These are phyloP conservation scores for Pagrus major DNA, from an alignment of 2,113 vertebrate genomes.

Conservation along the genomic window DNA sequence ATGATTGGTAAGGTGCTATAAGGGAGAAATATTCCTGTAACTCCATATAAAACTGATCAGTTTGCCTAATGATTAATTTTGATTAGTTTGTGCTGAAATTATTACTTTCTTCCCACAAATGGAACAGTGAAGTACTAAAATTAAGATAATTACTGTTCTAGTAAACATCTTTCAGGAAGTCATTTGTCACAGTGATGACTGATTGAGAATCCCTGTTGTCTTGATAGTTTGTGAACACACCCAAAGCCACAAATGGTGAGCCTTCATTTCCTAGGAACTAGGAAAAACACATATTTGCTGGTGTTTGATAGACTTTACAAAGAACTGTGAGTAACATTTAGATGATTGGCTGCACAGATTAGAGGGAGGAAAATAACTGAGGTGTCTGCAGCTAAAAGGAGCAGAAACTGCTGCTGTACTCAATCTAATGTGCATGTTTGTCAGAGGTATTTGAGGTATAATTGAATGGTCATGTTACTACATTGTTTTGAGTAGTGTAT, in stretches of 20 bases:
- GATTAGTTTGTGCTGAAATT: not conserved
- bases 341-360: constrained; percentile 16
- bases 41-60: not conserved
- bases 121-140: not conserved
- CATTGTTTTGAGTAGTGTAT: not conserved
- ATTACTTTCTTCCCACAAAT: not conserved
- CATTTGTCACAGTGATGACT: not conserved
- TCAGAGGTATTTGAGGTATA: not conserved
- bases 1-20: not conserved
- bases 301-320: constrained; percentile 8
- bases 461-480: constrained; percentile 13
- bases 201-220: constrained; percentile 1
- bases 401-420: not conserved
- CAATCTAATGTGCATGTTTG: constrained; percentile 23
- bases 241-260: constrained; percentile 15
- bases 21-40: not conserved
- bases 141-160: not conserved
- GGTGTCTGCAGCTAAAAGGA: constrained; percentile 18
- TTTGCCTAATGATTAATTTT: not conserved
- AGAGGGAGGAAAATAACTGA: not conserved
- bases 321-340: constrained; percentile 24
- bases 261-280: constrained; percentile 16
- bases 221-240: constrained; percentile 12
- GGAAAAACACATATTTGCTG: constrained; percentile 7
- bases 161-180: not conserved